Base-by-base conservation (phyloP, 2,797 vertebrate species). In the Numenius phaeopus region DNA sequence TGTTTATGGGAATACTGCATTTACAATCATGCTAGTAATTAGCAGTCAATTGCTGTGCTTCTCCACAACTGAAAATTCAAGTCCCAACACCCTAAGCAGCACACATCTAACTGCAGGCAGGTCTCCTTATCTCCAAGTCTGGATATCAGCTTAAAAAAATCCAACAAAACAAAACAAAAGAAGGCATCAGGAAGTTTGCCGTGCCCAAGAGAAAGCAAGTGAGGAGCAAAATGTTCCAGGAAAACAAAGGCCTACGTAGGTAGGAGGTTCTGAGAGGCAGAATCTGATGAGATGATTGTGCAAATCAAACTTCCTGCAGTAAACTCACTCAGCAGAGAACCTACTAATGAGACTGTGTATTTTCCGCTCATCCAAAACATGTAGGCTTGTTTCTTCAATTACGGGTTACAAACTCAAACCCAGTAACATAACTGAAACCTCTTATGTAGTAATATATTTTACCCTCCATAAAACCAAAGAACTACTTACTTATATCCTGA, bases 401-500 rank as follows among this genome's bases (percentile, higher is more conserved):
- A 64, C 2, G 3, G n/a, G 59, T 37, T 83, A 55, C 14, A 47
- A 76, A 66, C 11, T 9, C 23, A 89, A 87, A 64, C 11, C 40
- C 9, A 46, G 27, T 54, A 78, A 39, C 34, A 26, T 17, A 52
- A 54, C 18, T 23, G 32, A 32, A 64, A 55, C 14, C 9, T 22
- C 42, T 69, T 54, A 66, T 46, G 70, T 15, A 71, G 13, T 13
- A 89, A 32, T 4, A 21, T 23, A 89, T 59, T 77, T 62, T 14
- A 87, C 3, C 42, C 15, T 78, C 18, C 77, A 14, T 47, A 66
- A 54, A 70, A 62, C 52, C 44, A 9, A 80, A 71, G 47, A 73
- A 14, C n/a, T 37, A 96, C 99, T 99, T 98, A 99, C 99, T 99
- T 82, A 99, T 98, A 65, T 98, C 97, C 73, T 99, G 98, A 61